Evolutionary conservation across 2,113 vertebrate species (phyloP), one percentile per base, ranked within the genome.

Genomic region (Oreochromis aureus): DNA sequence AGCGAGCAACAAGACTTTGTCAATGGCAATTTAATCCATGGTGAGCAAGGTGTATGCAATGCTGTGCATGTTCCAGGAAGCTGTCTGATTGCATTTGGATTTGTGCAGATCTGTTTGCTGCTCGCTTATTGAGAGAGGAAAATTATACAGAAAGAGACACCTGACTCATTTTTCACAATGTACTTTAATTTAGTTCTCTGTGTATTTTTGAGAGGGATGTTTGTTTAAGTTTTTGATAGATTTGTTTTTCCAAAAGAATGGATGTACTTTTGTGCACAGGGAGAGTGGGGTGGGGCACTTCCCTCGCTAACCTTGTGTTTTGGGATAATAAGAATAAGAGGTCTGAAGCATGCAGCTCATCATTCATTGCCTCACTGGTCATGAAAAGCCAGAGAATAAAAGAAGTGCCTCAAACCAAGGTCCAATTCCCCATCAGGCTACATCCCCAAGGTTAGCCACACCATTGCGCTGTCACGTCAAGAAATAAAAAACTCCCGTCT

Each of bases 21-120:
- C 94, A 90, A 94, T 93, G 93, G 89, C 92, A 93, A 91, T 94
- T 94, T 91, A 94, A 90, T 91, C 91, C 79, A 30, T 18, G 39
- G 87, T 39, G 87, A 94, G 94, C 92, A 82, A 91, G 91, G 93
- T 94, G 91, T 90, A 87, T 85, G 91, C 90, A 89, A 84, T 88
- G 76, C 89, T 56, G 91, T 81, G 90, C 88, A 80, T 91, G 90
- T 94, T 95, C 92, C 92, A 88, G 92, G 93, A 92, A 94, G 87
- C 93, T 93, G 92, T 95, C 95, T 93, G 92, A 91, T 94, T 88
- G 90, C 89, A 92, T 94, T 95, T 94, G 91, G 91, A 89, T 94
- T 93, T 87, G 91, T 86, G 89, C 91, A 87, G 88, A 91, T 95
- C 90, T 91, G 84, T 80, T 85, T 86, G 90, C 91, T 61, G 85